Conservation (phyloP, 1,140 invertebrate species). For the Berghia stephanieae region DNA sequence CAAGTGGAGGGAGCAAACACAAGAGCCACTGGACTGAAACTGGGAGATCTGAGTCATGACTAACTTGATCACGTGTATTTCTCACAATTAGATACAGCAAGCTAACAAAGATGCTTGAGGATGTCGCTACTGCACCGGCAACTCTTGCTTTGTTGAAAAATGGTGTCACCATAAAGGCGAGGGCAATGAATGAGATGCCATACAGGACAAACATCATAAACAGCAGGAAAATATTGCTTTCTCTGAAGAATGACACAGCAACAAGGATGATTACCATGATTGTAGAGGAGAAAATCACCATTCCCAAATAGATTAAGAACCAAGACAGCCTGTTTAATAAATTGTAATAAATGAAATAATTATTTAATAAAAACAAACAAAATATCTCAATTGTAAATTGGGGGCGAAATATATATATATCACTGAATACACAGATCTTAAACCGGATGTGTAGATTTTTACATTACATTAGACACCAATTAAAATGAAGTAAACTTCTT, state of each 20-base stretch:
- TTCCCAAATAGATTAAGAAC: constrained; percentile 82
- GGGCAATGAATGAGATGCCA: constrained; percentile 83
- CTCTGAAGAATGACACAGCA: constrained; percentile 78
- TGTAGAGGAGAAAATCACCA: constrained; percentile 63
- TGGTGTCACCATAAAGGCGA: constrained; percentile 84
- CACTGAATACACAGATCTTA: no score
- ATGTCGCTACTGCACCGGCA: constrained; percentile 72
- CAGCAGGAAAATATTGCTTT: constrained; percentile 81
- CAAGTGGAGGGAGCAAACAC: no score
- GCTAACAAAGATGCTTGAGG: no score
- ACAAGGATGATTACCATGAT: constrained; percentile 79
- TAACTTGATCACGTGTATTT: no score
- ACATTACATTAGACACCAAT: no score
- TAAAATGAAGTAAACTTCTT: no score
- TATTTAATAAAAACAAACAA: constrained; percentile 61
- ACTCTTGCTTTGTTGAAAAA: constrained; percentile 86
- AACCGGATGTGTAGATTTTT: no score
- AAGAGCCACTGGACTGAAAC: no score
- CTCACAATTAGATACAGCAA: no score
- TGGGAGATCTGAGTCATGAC: no score
- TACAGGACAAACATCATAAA: constrained; percentile 83
- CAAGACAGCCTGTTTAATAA: constrained; percentile 85
- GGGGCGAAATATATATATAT: constrained; percentile 48
- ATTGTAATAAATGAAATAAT: no score
- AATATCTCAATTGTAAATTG: not conserved